phyloP scores from a whole-genome alignment of 2,797 vertebrate genomes.

The Anolis apletophallus region DNA sequence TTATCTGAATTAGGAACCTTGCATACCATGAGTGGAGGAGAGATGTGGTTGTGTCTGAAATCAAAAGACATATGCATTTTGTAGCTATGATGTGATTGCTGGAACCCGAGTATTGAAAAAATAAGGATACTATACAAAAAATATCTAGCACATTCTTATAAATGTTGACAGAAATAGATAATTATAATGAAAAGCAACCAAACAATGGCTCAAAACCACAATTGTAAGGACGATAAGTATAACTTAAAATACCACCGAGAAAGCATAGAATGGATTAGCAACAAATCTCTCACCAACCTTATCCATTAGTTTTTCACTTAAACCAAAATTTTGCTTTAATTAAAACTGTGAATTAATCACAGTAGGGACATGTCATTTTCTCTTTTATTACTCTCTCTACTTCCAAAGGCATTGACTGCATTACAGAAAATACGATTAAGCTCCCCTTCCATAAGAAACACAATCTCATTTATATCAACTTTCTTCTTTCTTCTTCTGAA shows the following conservation, averaged over 20 bases:
- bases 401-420: neutral
- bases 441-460: neutral
- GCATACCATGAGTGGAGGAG: neutral
- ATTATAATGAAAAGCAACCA: neutral
- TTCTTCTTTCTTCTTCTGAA: too few relatives aligned
- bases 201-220: neutral
- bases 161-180: neutral
- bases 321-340: neutral
- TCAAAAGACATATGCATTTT: neutral
- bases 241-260: neutral
- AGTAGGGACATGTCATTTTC: neutral
- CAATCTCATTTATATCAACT: neutral
- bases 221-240: neutral
- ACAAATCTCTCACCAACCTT: neutral
- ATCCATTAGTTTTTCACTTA: neutral
- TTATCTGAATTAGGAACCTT: neutral
- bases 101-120: neutral
- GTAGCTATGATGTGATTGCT: neutral
- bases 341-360: neutral
- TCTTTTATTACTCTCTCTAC: neutral
- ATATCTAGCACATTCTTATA: neutral
- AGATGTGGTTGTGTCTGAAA: neutral
- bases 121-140: neutral
- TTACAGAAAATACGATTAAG: neutral
- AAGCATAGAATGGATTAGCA: neutral